A percentile compares a stretch with the other conserved stretches of the same genome.
phyloP scores from a whole-genome alignment of 1,140 invertebrate species.

The Eufriesea mexicana region DNA sequence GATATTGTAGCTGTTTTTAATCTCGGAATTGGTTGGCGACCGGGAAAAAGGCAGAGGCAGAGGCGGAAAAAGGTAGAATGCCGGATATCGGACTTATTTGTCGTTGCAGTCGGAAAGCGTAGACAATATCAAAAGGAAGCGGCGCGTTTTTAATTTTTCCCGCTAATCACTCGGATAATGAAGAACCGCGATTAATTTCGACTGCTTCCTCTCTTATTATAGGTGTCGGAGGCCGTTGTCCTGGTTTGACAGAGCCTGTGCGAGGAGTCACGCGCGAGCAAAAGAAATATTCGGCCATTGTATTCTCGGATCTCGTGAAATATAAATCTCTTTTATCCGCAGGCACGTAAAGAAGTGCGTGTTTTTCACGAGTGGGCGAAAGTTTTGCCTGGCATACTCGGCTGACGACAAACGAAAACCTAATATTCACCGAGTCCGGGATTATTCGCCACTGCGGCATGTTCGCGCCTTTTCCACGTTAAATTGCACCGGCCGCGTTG shows the following conservation, averaged over 20 bases:
- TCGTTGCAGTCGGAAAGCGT: background rate
- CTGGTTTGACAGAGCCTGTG: background rate
- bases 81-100: background rate
- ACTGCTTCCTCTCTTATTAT: background rate
- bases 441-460: background rate
- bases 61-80: background rate
- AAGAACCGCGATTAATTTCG: background rate
- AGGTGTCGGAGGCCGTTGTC: background rate
- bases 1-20: too few species aligned
- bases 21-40: too few species aligned
- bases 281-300: conserved; percentile 44
- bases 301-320: conserved; percentile 56
- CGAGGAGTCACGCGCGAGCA: background rate
- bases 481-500: background rate
- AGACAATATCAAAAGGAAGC: background rate
- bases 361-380: background rate
- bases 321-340: conserved; percentile 67
- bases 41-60: background rate
- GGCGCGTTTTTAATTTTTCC: background rate
- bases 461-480: background rate
- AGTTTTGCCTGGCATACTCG: conserved; percentile 5
- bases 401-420: background rate
- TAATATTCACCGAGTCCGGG: background rate
- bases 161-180: background rate
- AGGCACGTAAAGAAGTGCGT: conserved; percentile 43